Conservation (phyloP, 2,113 vertebrate species). For the Pungitius pungitius region DNA sequence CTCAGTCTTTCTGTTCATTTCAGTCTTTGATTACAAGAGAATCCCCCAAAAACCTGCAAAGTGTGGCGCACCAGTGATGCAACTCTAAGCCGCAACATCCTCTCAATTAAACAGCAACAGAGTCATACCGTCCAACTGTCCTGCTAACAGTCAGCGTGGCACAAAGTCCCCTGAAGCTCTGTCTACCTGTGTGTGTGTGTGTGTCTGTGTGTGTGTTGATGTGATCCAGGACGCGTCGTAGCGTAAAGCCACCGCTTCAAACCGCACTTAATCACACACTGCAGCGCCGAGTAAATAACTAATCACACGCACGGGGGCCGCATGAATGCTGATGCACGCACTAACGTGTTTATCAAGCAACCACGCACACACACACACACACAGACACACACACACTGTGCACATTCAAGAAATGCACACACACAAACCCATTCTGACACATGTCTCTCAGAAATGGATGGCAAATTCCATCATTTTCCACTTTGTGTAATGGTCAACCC, state of each 20-base stretch:
- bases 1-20: not conserved
- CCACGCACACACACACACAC: conserved; percentile 22
- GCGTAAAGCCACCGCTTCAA: conserved; percentile 68
- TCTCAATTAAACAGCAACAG: not conserved
- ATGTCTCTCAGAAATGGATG: conserved; percentile 40
- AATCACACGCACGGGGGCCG: conserved; percentile 67
- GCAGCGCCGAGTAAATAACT: conserved; percentile 70
- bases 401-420: conserved; percentile 15
- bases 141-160: too few relatives aligned
- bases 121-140: too few relatives aligned
- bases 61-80: not conserved
- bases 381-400: not conserved
- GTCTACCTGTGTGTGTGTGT: conserved; percentile 36
- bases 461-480: conserved; percentile 63
- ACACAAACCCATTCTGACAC: conserved; percentile 14
- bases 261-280: conserved; percentile 76
- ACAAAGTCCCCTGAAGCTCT: conserved; percentile 27
- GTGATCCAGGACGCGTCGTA: conserved; percentile 56
- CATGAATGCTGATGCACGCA: conserved; percentile 66
- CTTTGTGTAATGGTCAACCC: conserved; percentile 51
- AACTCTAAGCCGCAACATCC: not conserved
- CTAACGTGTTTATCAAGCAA: conserved; percentile 60
- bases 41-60: too few relatives aligned
- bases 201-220: conserved; percentile 35
- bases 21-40: too few relatives aligned